Percentiles rank a stretch among this genome's conserved stretches.
Conservation (phyloP, 2,797 vertebrate species). For the Leptatherina wallacei region DNA sequence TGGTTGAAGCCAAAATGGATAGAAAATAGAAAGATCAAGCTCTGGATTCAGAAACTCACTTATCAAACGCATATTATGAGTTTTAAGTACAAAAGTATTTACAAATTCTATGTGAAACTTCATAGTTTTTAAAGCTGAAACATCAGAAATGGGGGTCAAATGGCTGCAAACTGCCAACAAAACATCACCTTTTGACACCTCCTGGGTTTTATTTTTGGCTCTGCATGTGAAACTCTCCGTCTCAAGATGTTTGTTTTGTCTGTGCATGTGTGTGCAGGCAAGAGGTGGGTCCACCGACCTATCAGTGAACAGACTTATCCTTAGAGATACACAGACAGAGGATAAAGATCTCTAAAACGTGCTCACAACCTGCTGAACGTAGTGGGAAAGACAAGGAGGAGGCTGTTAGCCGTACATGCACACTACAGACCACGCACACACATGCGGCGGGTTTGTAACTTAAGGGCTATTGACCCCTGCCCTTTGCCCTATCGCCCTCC, state of each 20-base stretch:
- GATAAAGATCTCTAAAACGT: constrained; percentile 18
- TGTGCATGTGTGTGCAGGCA: constrained; percentile 13
- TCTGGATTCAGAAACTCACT: too few species aligned
- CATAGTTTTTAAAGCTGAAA: neutral
- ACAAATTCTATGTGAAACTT: neutral
- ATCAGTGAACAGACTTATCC: constrained; percentile 28
- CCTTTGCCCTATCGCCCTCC: constrained; percentile 17
- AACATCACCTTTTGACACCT: constrained; percentile 14
- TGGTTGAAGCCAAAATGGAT: too few species aligned
- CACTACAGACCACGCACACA: constrained; percentile 6
- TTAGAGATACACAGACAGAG: constrained; percentile 25
- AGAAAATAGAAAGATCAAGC: too few species aligned
- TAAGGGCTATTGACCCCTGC: constrained; percentile 30
- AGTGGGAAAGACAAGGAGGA: constrained; percentile 17
- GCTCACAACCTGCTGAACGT: constrained; percentile 32
- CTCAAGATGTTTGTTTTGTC: constrained; percentile 36
- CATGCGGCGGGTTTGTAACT: constrained; percentile 1
- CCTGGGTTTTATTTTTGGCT: constrained; percentile 30
- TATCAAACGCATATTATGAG: neutral
- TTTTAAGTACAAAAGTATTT: neutral
- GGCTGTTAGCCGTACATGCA: constrained; percentile 25
- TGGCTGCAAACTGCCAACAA: neutral
- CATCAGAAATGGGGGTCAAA: neutral
- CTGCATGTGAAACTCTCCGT: neutral
- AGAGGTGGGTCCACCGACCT: neutral